Evolutionary conservation across 2,797 vertebrate species (phyloP).

Genomic region (Bucorvus abyssinicus): DNA sequence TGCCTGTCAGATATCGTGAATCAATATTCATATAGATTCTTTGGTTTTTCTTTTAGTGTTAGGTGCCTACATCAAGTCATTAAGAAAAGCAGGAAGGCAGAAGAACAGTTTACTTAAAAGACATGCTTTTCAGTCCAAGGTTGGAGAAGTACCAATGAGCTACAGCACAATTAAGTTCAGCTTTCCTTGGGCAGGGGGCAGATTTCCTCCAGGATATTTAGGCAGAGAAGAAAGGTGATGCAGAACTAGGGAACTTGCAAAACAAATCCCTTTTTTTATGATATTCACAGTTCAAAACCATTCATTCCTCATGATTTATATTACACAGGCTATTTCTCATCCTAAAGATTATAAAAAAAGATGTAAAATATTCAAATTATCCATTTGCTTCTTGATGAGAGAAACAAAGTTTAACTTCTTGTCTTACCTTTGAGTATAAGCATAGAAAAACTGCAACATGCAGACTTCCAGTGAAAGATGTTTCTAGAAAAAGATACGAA

Average conservation of each 20-base stretch:
- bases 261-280: neutral
- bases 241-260: neutral
- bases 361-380: neutral
- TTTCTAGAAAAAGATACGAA: slow-evolving; percentile 82
- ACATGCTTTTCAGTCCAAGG: neutral
- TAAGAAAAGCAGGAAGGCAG: neutral
- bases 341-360: neutral
- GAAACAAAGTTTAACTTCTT: neutral
- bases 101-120: neutral
- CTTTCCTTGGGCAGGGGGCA: neutral
- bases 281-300: neutral
- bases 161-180: neutral
- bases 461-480: slow-evolving; percentile 98
- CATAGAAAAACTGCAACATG: slow-evolving; percentile 99
- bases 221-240: neutral
- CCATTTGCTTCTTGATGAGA: neutral
- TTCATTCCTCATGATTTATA: neutral
- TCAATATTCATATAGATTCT: neutral
- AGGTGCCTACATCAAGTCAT: neutral
- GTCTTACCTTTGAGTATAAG: slow-evolving; percentile 95
- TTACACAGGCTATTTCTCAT: neutral
- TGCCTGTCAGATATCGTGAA: neutral
- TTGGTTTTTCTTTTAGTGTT: neutral
- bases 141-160: neutral
- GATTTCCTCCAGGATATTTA: neutral